Evolutionary conservation across 2,113 vertebrate species (phyloP).

Genomic region (Oxyura jamaicensis): DNA sequence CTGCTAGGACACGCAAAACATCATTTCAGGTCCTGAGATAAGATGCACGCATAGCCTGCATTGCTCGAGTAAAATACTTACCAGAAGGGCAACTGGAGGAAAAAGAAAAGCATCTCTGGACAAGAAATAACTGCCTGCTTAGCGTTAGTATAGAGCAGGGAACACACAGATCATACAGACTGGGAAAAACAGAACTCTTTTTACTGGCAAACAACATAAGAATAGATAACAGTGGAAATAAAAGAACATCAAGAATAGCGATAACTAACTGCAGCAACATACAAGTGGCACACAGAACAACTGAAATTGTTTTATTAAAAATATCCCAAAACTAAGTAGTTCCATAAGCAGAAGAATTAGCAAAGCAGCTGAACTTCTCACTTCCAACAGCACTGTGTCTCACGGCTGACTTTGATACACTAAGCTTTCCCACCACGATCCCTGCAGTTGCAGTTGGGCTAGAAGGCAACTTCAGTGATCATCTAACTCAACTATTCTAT

Average conservation of each 20-base stretch:
- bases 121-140: not conserved
- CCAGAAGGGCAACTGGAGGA: not conserved
- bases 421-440: not conserved
- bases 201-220: not conserved
- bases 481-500: not conserved
- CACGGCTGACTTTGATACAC: not conserved
- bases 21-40: not conserved
- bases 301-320: not conserved
- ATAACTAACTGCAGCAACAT: not conserved
- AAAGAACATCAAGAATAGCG: not conserved
- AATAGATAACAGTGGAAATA: not conserved
- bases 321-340: not conserved
- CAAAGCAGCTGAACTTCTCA: not conserved
- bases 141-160: not conserved
- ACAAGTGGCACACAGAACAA: not conserved
- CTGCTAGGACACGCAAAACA: not conserved
- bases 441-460: not conserved
- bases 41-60: not conserved
- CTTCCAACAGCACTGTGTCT: not conserved
- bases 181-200: not conserved
- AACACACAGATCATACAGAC: not conserved
- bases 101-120: not conserved
- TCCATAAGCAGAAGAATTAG: not conserved
- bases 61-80: not conserved
- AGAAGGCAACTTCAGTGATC: too few relatives aligned